phyloP scores from a whole-genome alignment of 2,888 invertebrate genomes.

The Drosophila tripunctata region DNA sequence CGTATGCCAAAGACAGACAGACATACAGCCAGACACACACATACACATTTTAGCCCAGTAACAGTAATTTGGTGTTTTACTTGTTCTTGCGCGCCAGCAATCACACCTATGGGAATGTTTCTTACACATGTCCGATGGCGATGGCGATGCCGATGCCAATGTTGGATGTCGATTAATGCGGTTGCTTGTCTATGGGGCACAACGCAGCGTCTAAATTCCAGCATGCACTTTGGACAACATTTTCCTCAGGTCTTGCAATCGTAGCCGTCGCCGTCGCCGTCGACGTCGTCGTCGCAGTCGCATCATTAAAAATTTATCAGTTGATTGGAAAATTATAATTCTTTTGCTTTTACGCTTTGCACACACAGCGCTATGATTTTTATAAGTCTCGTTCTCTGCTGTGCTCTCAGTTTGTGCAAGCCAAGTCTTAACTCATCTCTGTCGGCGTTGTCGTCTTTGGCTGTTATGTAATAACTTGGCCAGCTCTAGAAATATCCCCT shows the following conservation, averaged over 20 bases:
- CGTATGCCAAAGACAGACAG: too few species aligned
- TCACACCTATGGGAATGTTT: constrained; percentile 79
- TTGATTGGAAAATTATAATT: constrained; percentile 79
- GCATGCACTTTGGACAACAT: constrained; percentile 75
- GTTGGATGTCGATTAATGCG: constrained; percentile 12
- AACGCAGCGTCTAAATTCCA: constrained; percentile 56
- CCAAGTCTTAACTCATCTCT: constrained; percentile 15
- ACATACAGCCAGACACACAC: not conserved
- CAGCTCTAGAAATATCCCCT: not conserved
- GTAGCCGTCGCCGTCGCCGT: constrained; percentile 41
- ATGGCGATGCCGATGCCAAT: constrained; percentile 17
- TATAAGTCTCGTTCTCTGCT: constrained; percentile 43
- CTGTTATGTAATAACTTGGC: constrained; percentile 63
- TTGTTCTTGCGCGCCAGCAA: constrained; percentile 79
- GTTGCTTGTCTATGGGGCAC: not conserved
- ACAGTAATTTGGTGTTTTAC: constrained; percentile 79
- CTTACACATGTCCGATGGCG: constrained; percentile 68
- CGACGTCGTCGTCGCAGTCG: constrained; percentile 38
- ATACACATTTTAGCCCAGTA: constrained; percentile 39
- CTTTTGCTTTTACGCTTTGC: constrained; percentile 76
- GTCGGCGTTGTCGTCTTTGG: constrained; percentile 29
- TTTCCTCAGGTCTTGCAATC: constrained; percentile 53
- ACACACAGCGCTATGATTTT: constrained; percentile 67
- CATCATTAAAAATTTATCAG: constrained; percentile 79
- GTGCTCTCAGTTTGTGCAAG: not conserved